Conservation (phyloP, 2,888 invertebrate genomes). For the Xanthorhoe designata region DNA sequence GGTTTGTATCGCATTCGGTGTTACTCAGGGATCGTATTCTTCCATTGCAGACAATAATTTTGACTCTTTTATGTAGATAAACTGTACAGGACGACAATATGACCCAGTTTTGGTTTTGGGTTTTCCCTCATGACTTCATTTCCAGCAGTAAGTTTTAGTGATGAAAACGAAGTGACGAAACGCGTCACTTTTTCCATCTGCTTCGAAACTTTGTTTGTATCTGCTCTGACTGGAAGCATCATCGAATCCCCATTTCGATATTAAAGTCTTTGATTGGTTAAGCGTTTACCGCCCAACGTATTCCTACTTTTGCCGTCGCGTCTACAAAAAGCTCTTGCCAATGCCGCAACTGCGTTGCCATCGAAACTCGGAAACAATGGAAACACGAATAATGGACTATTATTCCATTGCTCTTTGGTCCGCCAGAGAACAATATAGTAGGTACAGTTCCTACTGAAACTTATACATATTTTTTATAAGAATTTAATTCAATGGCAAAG, state of each 20-base stretch:
- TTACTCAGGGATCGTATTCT: background rate
- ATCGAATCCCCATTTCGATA: slow-evolving; percentile 27
- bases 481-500: too few relatives aligned
- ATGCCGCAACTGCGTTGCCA: too few relatives aligned
- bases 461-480: too few relatives aligned
- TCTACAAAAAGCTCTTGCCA: too few relatives aligned
- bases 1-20: slow-evolving; percentile 10
- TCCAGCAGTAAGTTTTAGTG: slow-evolving; percentile 17
- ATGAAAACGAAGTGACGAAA: background rate
- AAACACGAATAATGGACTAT: too few relatives aligned
- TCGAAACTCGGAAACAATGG: too few relatives aligned
- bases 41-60: slow-evolving; percentile 6
- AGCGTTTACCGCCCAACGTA: too few relatives aligned
- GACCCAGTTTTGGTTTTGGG: slow-evolving; percentile 4
- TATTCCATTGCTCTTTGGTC: too few relatives aligned
- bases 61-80: slow-evolving; percentile 21
- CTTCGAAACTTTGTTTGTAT: slow-evolving; percentile 3
- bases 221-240: slow-evolving; percentile 25
- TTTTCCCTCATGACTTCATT: background rate
- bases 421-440: too few relatives aligned
- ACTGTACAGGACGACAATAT: slow-evolving; percentile 27
- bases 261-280: slow-evolving; percentile 14
- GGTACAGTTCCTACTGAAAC: too few relatives aligned
- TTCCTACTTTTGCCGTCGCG: too few relatives aligned
- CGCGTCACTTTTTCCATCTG: slow-evolving; percentile 8